phyloP scores from a whole-genome alignment of 1,140 invertebrate genomes.

The Aphelenchoides fujianensis region DNA sequence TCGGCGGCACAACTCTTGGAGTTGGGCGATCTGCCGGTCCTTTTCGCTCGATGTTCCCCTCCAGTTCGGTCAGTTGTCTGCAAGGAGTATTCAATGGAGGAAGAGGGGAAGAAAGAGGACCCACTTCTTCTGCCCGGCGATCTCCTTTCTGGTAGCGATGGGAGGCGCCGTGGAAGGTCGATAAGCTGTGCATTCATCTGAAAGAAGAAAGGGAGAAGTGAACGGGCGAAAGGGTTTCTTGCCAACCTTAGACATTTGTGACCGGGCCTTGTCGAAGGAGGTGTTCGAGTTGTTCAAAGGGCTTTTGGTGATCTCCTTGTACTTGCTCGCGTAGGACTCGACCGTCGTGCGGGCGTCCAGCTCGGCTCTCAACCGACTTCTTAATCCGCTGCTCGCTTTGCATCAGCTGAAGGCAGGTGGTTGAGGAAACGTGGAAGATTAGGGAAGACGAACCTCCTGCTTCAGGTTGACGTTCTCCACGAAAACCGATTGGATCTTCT shows the following conservation, averaged over 20 bases:
- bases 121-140: slow-evolving; percentile 38
- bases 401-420: slow-evolving; percentile 35
- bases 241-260: slow-evolving; percentile 44
- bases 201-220: neutral
- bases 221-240: no score
- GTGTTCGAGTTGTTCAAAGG: slow-evolving; percentile 39
- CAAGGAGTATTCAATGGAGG: no score
- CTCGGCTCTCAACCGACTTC: slow-evolving; percentile 38
- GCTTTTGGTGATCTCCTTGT: slow-evolving; percentile 30
- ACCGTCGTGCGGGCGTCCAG: slow-evolving; percentile 34
- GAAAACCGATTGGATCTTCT: slow-evolving; percentile 39
- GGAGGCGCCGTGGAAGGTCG: slow-evolving; percentile 36
- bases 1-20: slow-evolving; percentile 47
- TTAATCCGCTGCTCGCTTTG: slow-evolving; percentile 38
- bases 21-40: slow-evolving; percentile 45
- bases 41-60: slow-evolving; percentile 29
- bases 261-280: slow-evolving; percentile 42
- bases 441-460: slow-evolving; percentile 36
- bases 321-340: slow-evolving; percentile 39
- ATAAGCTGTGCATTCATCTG: slow-evolving; percentile 50
- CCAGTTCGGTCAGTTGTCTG: no score
- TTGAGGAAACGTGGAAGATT: neutral
- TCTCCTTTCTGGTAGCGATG: slow-evolving; percentile 29
- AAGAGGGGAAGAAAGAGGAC: no score
- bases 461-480: slow-evolving; percentile 44